These are phyloP conservation scores for Blastobasis adustella DNA, from an alignment of 2,888 invertebrate species.

Conservation along the genomic window DNA sequence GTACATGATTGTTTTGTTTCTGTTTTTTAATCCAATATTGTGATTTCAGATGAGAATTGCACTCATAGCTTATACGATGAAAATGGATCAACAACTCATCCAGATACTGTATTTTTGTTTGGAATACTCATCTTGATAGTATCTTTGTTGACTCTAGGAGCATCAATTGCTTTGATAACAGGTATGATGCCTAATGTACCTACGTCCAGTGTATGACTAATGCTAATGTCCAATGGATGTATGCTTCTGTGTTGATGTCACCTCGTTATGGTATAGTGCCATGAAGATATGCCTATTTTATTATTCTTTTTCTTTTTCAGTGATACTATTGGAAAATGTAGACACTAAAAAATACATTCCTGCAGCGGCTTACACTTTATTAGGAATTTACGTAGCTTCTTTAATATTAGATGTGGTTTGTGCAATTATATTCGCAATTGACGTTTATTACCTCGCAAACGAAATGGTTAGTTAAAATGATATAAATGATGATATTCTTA, in stretches of 20 bases:
- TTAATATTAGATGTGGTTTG: no score
- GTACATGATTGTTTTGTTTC: no score
- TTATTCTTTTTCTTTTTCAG: conserved; percentile 15
- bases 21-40: no score
- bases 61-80: conserved; percentile 5
- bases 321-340: background rate
- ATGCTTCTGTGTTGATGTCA: background rate
- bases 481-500: no score
- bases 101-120: conserved; percentile 36
- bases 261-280: background rate
- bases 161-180: conserved; percentile 25
- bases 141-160: conserved; percentile 24
- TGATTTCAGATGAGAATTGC: conserved; percentile 31
- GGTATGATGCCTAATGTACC: conserved; percentile 22
- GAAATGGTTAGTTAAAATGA: no score
- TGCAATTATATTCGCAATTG: no score
- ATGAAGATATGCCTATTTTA: conserved; percentile 7
- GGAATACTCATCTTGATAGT: conserved; percentile 25
- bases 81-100: conserved; percentile 21
- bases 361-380: background rate
- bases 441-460: no score
- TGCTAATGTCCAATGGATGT: no score
- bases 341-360: background rate
- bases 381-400: no score
- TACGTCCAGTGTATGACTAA: no score